These are phyloP conservation scores for Ellobium chinense DNA, from an alignment of 2,888 invertebrate species.

Conservation along the genomic window DNA sequence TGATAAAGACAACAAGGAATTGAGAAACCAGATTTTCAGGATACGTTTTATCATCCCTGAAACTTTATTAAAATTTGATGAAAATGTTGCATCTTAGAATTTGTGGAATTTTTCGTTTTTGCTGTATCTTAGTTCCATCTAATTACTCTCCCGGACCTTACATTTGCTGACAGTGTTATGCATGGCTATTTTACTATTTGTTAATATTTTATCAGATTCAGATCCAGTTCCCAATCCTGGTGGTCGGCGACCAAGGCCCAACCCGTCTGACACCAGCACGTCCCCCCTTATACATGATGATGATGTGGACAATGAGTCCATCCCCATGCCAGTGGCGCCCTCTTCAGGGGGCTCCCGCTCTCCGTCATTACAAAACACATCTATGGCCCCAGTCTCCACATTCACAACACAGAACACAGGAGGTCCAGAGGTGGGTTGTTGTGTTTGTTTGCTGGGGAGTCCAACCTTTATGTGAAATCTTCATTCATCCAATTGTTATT, in stretches of 20 bases:
- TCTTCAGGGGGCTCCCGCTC: slow-evolving; percentile 46
- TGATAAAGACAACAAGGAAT: too few relatives aligned
- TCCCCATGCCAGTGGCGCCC: slow-evolving; percentile 63
- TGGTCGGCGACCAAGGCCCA: not conserved
- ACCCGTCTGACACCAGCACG: slow-evolving; percentile 28
- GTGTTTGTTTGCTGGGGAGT: not conserved
- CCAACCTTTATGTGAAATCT: too few relatives aligned
- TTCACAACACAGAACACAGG: slow-evolving; percentile 41
- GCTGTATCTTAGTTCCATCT: too few relatives aligned
- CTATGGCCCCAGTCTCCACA: slow-evolving; percentile 26
- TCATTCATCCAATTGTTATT: too few relatives aligned
- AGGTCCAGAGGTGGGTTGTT: not conserved
- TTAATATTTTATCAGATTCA: not conserved
- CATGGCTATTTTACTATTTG: not conserved
- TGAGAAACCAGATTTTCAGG: too few relatives aligned
- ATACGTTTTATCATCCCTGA: too few relatives aligned
- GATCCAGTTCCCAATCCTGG: slow-evolving; percentile 10
- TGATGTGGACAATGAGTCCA: slow-evolving; percentile 65
- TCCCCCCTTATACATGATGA: slow-evolving; percentile 54
- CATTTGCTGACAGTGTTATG: not conserved
- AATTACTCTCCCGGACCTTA: too few relatives aligned
- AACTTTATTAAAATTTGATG: too few relatives aligned
- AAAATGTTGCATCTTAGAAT: too few relatives aligned
- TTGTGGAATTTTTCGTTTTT: too few relatives aligned
- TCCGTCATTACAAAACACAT: slow-evolving; percentile 19